Evolutionary conservation across 2,797 vertebrate genomes (phyloP).

Genomic region (Meriones psammophilus): DNA sequence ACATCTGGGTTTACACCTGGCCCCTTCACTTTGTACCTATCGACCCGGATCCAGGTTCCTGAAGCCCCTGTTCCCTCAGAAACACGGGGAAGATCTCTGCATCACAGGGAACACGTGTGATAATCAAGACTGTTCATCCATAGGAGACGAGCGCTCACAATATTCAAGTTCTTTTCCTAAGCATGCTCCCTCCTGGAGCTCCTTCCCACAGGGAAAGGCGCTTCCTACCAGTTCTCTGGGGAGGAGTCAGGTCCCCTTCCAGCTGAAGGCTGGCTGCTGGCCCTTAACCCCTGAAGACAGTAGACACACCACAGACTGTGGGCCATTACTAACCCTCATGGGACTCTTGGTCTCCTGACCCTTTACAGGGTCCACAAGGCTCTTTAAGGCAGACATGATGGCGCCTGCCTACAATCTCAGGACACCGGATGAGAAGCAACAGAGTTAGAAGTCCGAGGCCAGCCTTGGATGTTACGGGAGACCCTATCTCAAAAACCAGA

Average conservation of each 20-base stretch:
- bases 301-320: background rate
- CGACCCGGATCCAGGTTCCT: background rate
- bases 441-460: background rate
- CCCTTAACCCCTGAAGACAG: background rate
- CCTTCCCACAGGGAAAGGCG: background rate
- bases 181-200: background rate
- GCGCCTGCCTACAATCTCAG: background rate
- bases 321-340: background rate
- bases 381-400: background rate
- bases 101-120: background rate
- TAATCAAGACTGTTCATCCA: background rate
- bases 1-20: background rate
- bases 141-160: background rate
- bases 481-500: background rate
- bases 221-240: background rate
- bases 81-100: background rate
- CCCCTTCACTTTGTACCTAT: background rate
- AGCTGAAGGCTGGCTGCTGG: accelerated
- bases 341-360: background rate
- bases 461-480: background rate
- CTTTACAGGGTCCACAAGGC: background rate
- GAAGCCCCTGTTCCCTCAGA: background rate
- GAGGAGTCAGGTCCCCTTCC: background rate
- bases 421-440: background rate
- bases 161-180: background rate